Percentiles rank a stretch among this genome's conserved stretches.
Conservation (phyloP, 2,797 vertebrate genomes). For the Ctenopoma multispine region DNA sequence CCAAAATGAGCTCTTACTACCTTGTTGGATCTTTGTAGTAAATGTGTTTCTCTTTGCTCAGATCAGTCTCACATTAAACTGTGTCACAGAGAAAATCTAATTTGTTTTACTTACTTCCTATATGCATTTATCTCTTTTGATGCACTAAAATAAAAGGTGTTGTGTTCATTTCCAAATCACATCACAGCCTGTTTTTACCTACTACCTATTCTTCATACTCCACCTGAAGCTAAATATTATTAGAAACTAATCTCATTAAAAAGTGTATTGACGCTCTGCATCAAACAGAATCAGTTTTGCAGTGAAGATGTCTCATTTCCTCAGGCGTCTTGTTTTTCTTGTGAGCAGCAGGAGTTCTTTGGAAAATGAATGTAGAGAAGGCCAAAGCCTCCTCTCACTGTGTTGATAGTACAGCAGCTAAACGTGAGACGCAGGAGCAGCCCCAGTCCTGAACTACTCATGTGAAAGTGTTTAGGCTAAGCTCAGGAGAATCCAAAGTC, state of each 20-base stretch:
- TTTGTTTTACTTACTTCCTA: too few species aligned
- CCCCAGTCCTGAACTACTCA: too few species aligned
- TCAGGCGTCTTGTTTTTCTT: background rate
- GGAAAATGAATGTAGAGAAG: background rate
- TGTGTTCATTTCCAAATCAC: background rate
- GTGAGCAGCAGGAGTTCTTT: slow-evolving; percentile 1
- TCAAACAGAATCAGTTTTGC: background rate
- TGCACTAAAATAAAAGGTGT: background rate
- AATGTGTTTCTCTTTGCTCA: too few species aligned
- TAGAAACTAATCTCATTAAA: background rate
- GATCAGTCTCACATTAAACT: too few species aligned
- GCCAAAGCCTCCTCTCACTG: background rate
- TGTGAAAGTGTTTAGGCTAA: too few species aligned
- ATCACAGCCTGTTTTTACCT: background rate
- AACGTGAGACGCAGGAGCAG: too few species aligned
- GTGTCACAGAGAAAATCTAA: too few species aligned
- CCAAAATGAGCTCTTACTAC: too few species aligned
- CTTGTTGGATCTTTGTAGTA: too few species aligned
- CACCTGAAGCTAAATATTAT: background rate
- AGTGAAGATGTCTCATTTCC: rapidly evolving
- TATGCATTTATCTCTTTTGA: too few species aligned
- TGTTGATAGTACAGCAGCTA: background rate
- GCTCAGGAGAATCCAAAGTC: too few species aligned
- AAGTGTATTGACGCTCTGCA: background rate
- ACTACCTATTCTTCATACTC: too few species aligned